Evolutionary conservation across 2,797 vertebrate genomes (phyloP), one percentile per base, ranked within the genome.

Genomic region (Huso huso): DNA sequence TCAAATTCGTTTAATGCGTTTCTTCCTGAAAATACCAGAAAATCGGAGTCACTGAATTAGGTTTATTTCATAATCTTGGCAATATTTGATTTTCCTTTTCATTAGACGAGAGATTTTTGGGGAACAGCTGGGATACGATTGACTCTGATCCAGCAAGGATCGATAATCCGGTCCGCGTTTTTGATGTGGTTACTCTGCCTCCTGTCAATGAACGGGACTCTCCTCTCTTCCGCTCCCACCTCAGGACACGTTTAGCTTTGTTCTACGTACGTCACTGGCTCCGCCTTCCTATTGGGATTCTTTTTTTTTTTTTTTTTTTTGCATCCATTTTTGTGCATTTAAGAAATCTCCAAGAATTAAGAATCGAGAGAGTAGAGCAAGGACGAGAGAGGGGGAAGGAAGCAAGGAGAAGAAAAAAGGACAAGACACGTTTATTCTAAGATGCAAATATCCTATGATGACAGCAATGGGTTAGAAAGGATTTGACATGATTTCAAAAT

Each of bases 271-370:
- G 73, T 75, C 71, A 72, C 79, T 84, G 61, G 82, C 89, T 80
- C 87, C 87, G 80, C 86, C 79, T 76, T 77, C 81, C 84, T 82
- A 78, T 80, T 78, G 82, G 83, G 86, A 80, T 84, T 82, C 81
- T 78, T 82, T 37, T 37, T 37, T 37, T 75, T 78, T 78, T 82
- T 37, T 37, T 37, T 37, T 75, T 78, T 79, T 81, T 88, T 88
- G 88, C 90, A 85, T 89, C 90, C 87, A 85, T 92, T 90, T 90
- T 88, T 84, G 83, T 83, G 84, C 84, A 81, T 86, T 88, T 87
- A 89, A 88, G 87, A 89, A 87, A 87, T 85, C 83, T 80, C 82
- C 78, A 89, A 87, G 85, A 87, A 89, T 86, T 74, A 78, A 72
- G 75, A 86, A 83, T 70, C 87, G 84, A 84, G 85, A 83, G 79